A percentile compares a stretch with the other conserved stretches of the same genome.
phyloP scores from a whole-genome alignment of 2,113 vertebrate species.

The Cochlearius cochlearius region DNA sequence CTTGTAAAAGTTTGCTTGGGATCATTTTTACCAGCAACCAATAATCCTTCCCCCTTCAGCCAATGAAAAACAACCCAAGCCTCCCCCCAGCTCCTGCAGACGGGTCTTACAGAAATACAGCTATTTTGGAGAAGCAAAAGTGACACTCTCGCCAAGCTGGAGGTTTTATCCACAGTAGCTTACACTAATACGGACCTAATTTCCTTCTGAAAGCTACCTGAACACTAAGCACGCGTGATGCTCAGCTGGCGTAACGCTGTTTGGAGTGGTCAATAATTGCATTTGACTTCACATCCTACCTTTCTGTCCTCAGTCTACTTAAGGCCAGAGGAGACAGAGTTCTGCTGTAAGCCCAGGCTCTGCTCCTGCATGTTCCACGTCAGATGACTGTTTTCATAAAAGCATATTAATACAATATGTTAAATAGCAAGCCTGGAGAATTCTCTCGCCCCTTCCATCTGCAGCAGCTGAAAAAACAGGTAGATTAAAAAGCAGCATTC shows the following conservation, averaged over 20 bases:
- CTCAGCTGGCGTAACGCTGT: neutral
- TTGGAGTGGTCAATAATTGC: neutral
- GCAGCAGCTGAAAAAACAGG: slow-evolving; percentile 30
- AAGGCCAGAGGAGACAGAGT: neutral
- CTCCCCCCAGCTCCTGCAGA: neutral
- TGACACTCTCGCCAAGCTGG: neutral
- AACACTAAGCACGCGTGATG: neutral
- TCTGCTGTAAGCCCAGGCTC: neutral
- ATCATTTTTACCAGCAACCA: slow-evolving; percentile 52
- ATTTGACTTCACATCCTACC: neutral
- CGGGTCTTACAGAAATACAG: neutral
- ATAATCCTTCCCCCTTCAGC: slow-evolving; percentile 31
- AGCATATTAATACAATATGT: neutral
- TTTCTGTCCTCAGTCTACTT: neutral
- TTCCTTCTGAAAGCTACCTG: slow-evolving; percentile 24
- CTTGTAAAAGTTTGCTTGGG: slow-evolving; percentile 61
- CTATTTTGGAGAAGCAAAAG: neutral
- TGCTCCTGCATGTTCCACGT: neutral
- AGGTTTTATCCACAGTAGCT: slow-evolving; percentile 8
- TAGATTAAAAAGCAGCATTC: neutral
- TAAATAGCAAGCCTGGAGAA: neutral
- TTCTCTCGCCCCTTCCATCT: neutral
- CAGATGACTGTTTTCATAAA: neutral
- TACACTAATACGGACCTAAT: neutral
- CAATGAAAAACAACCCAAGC: slow-evolving; percentile 10